Evolutionary conservation across 2,797 vertebrate genomes (phyloP).

Genomic region (Chaetodon trifasciatus): DNA sequence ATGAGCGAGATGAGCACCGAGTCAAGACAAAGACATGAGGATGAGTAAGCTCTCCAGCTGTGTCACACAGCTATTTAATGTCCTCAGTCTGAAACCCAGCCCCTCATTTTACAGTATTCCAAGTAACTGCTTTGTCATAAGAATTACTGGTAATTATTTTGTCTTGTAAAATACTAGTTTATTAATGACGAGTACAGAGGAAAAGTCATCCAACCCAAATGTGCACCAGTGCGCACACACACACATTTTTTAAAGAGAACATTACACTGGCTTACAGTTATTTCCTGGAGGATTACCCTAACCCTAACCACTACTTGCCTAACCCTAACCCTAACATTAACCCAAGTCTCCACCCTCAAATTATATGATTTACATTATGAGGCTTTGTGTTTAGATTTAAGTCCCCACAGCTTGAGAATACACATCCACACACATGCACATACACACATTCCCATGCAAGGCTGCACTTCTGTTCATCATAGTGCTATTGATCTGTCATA

Average conservation of each 20-base stretch:
- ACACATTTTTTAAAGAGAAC: background rate
- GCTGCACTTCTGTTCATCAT: slow-evolving; percentile 49
- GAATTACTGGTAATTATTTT: slow-evolving; percentile 55
- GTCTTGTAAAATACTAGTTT: slow-evolving; percentile 26
- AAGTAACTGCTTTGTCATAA: slow-evolving; percentile 2
- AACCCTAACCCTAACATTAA: too few species aligned
- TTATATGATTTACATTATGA: too few species aligned
- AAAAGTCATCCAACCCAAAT: slow-evolving; percentile 15
- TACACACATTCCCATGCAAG: background rate
- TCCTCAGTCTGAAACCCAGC: background rate
- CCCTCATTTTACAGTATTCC: slow-evolving; percentile 8
- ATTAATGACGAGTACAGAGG: slow-evolving; percentile 26
- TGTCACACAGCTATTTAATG: slow-evolving; percentile 32
- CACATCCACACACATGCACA: background rate
- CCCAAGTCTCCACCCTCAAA: too few species aligned
- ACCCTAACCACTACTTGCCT: too few species aligned
- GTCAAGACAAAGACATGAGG: slow-evolving; percentile 14
- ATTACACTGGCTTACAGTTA: too few species aligned
- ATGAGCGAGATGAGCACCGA: slow-evolving; percentile 13
- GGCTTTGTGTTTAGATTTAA: too few species aligned
- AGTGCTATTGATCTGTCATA: slow-evolving; percentile 62
- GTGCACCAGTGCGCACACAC: slow-evolving; percentile 1
- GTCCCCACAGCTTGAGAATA: too few species aligned
- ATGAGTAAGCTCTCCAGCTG: slow-evolving; percentile 34
- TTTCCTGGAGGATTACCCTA: too few species aligned